Evolutionary conservation across 1,140 invertebrate genomes (phyloP).

Genomic region (Diachasmimorpha longicaudata): DNA sequence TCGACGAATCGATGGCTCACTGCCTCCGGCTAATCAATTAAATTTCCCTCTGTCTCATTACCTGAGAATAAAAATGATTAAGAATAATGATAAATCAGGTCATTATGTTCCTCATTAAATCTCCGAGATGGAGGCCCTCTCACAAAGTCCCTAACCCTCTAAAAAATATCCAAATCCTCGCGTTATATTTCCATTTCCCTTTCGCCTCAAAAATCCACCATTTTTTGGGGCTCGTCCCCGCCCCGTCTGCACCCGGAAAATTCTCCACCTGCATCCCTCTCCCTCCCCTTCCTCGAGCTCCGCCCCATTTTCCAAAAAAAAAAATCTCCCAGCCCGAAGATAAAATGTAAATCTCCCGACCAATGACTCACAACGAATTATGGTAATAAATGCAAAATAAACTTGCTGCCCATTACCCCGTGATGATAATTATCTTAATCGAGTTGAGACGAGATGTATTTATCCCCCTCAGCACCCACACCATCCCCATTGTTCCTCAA

Average conservation of each 20-base stretch:
- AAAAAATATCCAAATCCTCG: no score
- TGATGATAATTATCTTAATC: slow-evolving; percentile 9
- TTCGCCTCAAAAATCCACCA: not conserved
- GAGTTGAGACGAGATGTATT: not conserved
- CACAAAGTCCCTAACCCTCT: no score
- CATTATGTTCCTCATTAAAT: no score
- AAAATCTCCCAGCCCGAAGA: not conserved
- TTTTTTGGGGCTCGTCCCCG: not conserved
- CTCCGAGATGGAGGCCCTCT: no score
- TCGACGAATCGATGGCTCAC: no score
- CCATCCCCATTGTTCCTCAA: not conserved
- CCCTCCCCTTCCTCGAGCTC: not conserved
- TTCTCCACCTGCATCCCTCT: not conserved
- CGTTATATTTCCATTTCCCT: no score
- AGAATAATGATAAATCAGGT: no score
- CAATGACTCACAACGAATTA: not conserved
- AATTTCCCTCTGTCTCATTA: no score
- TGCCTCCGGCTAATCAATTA: no score
- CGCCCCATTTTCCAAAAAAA: not conserved
- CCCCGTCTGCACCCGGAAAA: not conserved
- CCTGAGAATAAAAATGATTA: no score
- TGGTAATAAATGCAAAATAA: not conserved
- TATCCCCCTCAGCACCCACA: not conserved
- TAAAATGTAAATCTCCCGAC: not conserved
- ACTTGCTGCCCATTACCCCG: not conserved